Base-by-base conservation (phyloP, 1,140 invertebrate genomes). In the Drosophila parvula region DNA sequence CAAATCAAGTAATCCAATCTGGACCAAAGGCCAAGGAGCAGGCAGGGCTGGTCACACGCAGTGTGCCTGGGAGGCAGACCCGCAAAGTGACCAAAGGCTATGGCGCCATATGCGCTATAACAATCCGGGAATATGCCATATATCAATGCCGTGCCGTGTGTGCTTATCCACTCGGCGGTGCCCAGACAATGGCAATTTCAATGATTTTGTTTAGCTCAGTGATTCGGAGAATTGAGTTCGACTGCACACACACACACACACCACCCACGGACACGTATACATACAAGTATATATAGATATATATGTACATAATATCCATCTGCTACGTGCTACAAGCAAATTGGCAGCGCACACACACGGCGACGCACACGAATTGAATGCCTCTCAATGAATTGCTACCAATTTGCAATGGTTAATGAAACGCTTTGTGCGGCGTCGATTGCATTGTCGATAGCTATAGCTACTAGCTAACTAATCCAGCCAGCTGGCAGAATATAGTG, bases 321-420 rank as follows among this genome's bases (percentile, higher is more conserved):
- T 47, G 70, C 47, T 45, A 65, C 68, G 56, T 74, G 67, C 74
- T 65, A 55, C 63, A 60, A 68, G 73, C 74, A 77, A 77, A 60
- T 56, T 59, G 56, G 65, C 67, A 44, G 58, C 14, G 44, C 59
- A 70, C 48, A 59, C 45, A 53, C 65, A 67, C 51, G 70, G 44
- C 30, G 34, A 73, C 44, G 58, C 36, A 68, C 45, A 40, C 27
- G 16, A 38, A 41, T 83, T 74, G 73, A 88, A 88, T 88, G 80
- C 79, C 84, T 89, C 69, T 79, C 81, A 77, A 90, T 90, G 81
- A 84, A 89, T 89, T 84, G 80, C 80, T 89, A 79, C 85, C 84
- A 89, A 89, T 89, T 89, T 84, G 81, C 84, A 84, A 90, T 90
- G 88, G 84, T 90, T 89, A 89, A 89, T 89, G 84, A 89, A 89